Base-by-base conservation (phyloP, 2,797 vertebrate species). In the Gila robusta region DNA sequence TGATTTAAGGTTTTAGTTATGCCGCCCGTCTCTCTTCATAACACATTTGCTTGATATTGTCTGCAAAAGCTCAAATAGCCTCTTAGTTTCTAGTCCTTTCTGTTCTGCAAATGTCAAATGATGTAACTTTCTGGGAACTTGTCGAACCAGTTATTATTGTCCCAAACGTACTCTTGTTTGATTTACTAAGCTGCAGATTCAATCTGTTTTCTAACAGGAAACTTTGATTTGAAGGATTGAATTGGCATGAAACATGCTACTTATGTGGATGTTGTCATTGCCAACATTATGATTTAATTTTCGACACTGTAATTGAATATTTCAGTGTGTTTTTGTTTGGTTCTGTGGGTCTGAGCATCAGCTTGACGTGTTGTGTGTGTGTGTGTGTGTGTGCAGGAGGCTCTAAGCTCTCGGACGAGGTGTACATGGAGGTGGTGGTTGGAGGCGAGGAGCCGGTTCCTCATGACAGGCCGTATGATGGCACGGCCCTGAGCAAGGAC, bases 361-460 rank as follows among this genome's bases (percentile, higher is more conserved):
- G 39, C 39, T 41, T 41, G 41, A 41, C 41, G 41, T 41, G 37
- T 37, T 52, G 37, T 39, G 28, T 37, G 90, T 86, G 59, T n/a
- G 10, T 59, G 37, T 39, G 28, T 37, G 90, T 86, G 59, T 90
- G 86, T 88, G 84, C 93, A 97, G 97, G 96, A 94, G 96, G 97
- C 91, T 96, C 97, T 59, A 97, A 97, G 94, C 97, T 97, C 87
- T 96, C 97, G 62, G 97, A 97, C 91, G 97, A 98, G 93, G 98
- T 98, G 88, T 98, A 98, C 94, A 98, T 98, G 97, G 97, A 98
- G 91, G 97, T 98, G 91, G 97, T 98, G 88, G 97, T 98, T 89
- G 97, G 96, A 88, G 97, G 97, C 66, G 97, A 97, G 86, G 97
- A 98, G 91, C 96, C 96, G 23, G 96, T 95, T 0, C 93, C 95